Percentiles rank a stretch among this genome's conserved stretches.
Evolutionary conservation across 92 coral and sea anemone species (phyloP).

Genomic region (Actinostola sp.): DNA sequence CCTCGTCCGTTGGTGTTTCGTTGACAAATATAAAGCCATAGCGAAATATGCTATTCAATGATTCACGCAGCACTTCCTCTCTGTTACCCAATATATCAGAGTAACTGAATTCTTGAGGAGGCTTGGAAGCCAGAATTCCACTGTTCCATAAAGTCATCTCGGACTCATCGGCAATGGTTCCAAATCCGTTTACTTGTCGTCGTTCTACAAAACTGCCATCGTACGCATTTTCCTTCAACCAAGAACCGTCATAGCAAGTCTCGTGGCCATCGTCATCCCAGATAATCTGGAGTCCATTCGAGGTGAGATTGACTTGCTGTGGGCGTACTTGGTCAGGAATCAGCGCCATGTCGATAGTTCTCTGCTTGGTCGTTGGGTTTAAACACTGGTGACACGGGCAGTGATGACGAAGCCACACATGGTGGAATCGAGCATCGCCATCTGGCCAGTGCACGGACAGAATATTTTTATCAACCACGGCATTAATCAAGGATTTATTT

Average conservation of each 20-base stretch:
- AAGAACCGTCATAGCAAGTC: neutral
- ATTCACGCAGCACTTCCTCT: neutral
- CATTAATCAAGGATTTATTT: too few relatives aligned
- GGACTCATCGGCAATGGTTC: neutral
- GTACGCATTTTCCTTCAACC: constrained; percentile 21
- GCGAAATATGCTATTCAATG: neutral
- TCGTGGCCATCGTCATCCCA: constrained; percentile 13
- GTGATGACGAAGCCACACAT: constrained; percentile 19
- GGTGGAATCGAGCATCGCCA: constrained; percentile 13
- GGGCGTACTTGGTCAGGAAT: neutral
- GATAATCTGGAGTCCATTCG: neutral
- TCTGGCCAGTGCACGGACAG: constrained; percentile 12
- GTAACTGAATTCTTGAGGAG: constrained; percentile 8
- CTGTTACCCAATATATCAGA: neutral
- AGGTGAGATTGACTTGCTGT: neutral
- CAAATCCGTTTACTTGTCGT: neutral
- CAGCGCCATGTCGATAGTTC: constrained; percentile 8
- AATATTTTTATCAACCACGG: too few relatives aligned
- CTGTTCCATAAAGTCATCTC: constrained; percentile 9
- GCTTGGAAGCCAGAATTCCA: neutral
- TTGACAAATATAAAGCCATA: constrained; percentile 14
- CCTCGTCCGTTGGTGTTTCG: constrained; percentile 8
- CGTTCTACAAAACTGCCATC: neutral
- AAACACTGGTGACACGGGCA: constrained; percentile 4
- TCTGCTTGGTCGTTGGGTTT: constrained; percentile 9